Evolutionary conservation across 2,888 invertebrate genomes (phyloP).

Genomic region (Nomada lathburiana): DNA sequence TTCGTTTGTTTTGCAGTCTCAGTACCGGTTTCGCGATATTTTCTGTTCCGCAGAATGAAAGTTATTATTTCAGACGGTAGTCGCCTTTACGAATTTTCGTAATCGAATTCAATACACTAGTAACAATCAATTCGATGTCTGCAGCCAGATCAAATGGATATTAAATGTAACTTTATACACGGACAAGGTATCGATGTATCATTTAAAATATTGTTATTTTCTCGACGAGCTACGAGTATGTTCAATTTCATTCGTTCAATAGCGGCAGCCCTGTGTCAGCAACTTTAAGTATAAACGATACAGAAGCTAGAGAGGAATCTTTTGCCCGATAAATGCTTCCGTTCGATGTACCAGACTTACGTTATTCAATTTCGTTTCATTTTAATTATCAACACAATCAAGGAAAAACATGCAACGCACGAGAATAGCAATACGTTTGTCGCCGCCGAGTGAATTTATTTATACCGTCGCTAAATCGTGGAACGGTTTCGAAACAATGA

Average conservation of each 20-base stretch:
- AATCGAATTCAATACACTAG: not conserved
- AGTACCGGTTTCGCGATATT: too few relatives aligned
- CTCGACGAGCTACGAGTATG: not conserved
- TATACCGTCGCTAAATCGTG: not conserved
- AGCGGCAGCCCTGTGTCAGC: slow-evolving; percentile 18
- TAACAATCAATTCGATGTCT: not conserved
- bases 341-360: not conserved
- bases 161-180: slow-evolving; percentile 37
- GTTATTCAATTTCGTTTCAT: not conserved
- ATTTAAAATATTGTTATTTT: slow-evolving; percentile 4
- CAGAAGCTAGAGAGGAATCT: not conserved
- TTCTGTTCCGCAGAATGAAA: too few relatives aligned
- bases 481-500: not conserved
- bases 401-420: slow-evolving; percentile 29
- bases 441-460: not conserved
- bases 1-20: too few relatives aligned
- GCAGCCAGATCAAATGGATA: slow-evolving; percentile 40
- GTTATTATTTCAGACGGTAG: too few relatives aligned
- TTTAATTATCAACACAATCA: not conserved
- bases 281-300: slow-evolving; percentile 9
- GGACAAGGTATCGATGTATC: slow-evolving; percentile 12
- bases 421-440: not conserved
- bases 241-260: not conserved
- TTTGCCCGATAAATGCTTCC: not conserved
- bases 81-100: too few relatives aligned